phyloP scores from a whole-genome alignment of 2,888 invertebrate genomes.

The Pantelozetes paolii region DNA sequence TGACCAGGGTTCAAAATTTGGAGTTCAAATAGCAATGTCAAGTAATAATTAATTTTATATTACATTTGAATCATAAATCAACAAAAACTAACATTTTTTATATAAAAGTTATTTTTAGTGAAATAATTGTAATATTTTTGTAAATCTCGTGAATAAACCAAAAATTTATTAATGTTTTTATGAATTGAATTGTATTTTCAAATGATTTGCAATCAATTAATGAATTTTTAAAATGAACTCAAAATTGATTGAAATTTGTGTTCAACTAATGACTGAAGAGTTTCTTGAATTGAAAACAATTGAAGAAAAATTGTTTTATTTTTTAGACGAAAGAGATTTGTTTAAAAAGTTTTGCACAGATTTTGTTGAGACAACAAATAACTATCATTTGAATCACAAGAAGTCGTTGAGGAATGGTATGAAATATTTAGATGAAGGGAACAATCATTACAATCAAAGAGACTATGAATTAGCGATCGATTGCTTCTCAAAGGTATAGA shows the following conservation, averaged over 20 bases:
- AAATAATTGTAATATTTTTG: too few species aligned
- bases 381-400: background rate
- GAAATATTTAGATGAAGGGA: background rate
- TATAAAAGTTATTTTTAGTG: too few species aligned
- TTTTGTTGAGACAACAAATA: background rate
- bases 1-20: too few species aligned
- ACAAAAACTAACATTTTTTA: too few species aligned
- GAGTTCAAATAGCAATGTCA: too few species aligned
- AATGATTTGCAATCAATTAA: too few species aligned
- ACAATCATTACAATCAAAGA: background rate
- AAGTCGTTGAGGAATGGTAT: background rate
- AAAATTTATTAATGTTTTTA: too few species aligned
- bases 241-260: background rate
- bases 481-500: background rate
- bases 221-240: background rate
- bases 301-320: background rate
- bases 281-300: background rate
- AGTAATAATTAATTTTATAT: too few species aligned
- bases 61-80: too few species aligned
- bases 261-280: background rate
- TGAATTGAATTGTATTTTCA: too few species aligned
- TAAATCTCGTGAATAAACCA: too few species aligned
- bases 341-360: background rate
- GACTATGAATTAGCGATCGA: background rate
- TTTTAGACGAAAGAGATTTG: background rate